Conservation (phyloP, 2,797 vertebrate species). For the Enteromius treurensis region DNA sequence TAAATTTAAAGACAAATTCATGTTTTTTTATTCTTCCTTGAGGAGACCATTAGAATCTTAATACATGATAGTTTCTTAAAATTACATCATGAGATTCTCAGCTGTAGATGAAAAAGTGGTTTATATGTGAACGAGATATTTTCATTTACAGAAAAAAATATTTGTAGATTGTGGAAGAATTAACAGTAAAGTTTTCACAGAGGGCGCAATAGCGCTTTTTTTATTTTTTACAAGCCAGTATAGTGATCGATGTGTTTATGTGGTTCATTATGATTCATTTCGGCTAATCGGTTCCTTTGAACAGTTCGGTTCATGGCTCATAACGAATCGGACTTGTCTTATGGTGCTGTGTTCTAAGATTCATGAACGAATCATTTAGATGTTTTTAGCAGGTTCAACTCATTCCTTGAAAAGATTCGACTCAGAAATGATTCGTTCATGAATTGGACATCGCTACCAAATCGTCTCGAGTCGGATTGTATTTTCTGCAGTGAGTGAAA, state of each 20-base stretch:
- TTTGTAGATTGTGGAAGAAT: not conserved
- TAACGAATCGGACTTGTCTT: not conserved
- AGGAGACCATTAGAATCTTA: not conserved
- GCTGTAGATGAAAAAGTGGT: not conserved
- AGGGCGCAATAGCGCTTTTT: not conserved
- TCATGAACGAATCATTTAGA: not conserved
- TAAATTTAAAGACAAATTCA: not conserved
- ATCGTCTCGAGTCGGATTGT: not conserved
- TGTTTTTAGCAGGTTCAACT: not conserved
- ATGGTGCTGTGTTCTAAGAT: not conserved
- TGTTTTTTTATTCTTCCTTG: not conserved
- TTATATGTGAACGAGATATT: not conserved
- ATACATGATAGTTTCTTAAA: not conserved
- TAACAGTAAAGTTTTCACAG: not conserved
- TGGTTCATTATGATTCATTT: not conserved
- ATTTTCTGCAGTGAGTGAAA: slow-evolving; percentile 2
- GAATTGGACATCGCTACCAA: not conserved
- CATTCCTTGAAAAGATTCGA: not conserved
- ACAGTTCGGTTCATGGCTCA: not conserved
- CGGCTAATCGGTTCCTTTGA: not conserved
- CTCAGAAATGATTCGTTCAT: not conserved
- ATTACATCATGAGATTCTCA: not conserved
- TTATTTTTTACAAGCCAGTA: not conserved
- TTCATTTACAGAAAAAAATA: no score
- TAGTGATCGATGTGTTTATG: not conserved